Evolutionary conservation across 2,797 vertebrate genomes (phyloP).

Genomic region (Lerista edwardsae): DNA sequence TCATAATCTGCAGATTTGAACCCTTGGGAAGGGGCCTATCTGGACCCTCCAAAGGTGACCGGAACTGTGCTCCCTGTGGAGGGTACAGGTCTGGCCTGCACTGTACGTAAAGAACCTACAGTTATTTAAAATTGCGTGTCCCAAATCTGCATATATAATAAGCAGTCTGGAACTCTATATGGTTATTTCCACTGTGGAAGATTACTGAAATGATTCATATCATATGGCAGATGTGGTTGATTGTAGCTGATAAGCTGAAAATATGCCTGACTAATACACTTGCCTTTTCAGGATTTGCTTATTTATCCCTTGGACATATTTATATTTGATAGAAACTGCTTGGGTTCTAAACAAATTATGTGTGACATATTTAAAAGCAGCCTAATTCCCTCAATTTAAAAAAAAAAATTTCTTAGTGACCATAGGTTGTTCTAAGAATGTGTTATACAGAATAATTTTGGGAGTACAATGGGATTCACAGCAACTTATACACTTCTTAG

Average conservation of each 20-base stretch:
- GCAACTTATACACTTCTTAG: constrained; percentile 29
- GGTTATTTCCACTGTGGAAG: constrained; percentile 32
- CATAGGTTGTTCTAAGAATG: constrained; percentile 38
- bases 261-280: constrained; percentile 25
- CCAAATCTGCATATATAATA: too few species aligned
- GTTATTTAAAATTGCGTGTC: too few species aligned
- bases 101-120: too few species aligned
- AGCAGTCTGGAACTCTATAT: too few species aligned
- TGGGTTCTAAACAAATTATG: constrained; percentile 15
- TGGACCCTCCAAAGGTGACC: too few species aligned
- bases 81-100: too few species aligned
- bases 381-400: constrained; percentile 46
- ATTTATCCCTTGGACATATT: constrained; percentile 48
- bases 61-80: too few species aligned
- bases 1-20: too few species aligned
- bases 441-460: constrained; percentile 53
- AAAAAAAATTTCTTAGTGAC: constrained; percentile 13
- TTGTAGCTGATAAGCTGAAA: constrained; percentile 13
- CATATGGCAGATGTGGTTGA: constrained; percentile 30
- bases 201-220: constrained; percentile 8
- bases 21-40: too few species aligned
- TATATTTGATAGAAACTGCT: constrained; percentile 38
- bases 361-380: constrained; percentile 40
- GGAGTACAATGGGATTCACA: constrained; percentile 29
- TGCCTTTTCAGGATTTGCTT: constrained; percentile 38